These are phyloP conservation scores for Limnephilus rhombicus DNA, from an alignment of 2,888 invertebrate species.

Conservation along the genomic window DNA sequence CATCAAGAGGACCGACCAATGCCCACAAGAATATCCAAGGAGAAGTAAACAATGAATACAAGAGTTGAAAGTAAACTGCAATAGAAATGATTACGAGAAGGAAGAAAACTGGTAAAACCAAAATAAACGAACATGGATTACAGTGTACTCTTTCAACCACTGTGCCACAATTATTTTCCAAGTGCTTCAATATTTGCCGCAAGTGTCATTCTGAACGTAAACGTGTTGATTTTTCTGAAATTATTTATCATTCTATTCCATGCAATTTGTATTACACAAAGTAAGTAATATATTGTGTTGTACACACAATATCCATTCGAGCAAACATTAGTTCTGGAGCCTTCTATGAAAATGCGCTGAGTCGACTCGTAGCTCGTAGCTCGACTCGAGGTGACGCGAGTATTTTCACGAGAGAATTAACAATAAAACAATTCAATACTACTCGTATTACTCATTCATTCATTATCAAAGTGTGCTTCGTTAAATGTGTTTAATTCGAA, in stretches of 20 bases:
- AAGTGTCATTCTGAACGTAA: slow-evolving; percentile 16
- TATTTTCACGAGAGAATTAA: not conserved
- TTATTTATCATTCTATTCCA: not conserved
- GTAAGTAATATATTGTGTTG: not conserved
- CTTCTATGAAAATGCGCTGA: slow-evolving; percentile 4
- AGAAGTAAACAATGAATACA: not conserved
- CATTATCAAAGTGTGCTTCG: not conserved
- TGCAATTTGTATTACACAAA: not conserved
- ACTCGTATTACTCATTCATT: no score
- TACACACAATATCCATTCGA: not conserved
- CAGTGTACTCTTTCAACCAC: not conserved
- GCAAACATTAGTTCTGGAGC: slow-evolving; percentile 22
- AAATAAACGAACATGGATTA: not conserved
- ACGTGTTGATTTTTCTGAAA: not conserved
- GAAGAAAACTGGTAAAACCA: not conserved
- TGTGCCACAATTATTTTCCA: not conserved
- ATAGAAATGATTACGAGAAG: not conserved
- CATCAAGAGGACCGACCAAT: not conserved
- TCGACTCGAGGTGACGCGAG: not conserved
- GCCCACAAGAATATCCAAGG: not conserved
- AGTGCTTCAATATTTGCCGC: slow-evolving; percentile 1
- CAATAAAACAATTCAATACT: not conserved
- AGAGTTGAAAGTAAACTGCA: not conserved
- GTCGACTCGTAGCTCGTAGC: not conserved
- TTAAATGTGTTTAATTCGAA: not conserved